Conservation (phyloP, 2,888 invertebrate species). For the Agelastica alni region DNA sequence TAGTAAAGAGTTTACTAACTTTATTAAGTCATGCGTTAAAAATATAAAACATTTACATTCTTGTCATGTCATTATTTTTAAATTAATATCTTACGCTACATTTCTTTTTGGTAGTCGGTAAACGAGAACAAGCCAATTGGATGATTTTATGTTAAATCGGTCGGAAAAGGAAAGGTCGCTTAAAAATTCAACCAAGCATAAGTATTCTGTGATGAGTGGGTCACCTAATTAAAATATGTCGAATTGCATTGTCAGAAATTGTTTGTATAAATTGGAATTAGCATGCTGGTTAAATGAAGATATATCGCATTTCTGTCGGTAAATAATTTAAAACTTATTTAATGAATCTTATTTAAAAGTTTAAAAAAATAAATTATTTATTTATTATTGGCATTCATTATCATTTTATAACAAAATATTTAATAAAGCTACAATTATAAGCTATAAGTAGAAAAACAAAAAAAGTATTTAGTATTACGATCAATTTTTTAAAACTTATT, state of each 20-base stretch:
- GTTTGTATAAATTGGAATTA: not conserved
- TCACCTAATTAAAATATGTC: slow-evolving; percentile 13
- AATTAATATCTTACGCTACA: slow-evolving; percentile 5
- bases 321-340: too few relatives aligned
- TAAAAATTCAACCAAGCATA: slow-evolving; percentile 6
- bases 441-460: too few relatives aligned
- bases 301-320: too few relatives aligned
- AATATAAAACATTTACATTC: slow-evolving; percentile 11
- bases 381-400: too few relatives aligned
- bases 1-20: too few relatives aligned
- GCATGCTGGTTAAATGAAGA: not conserved
- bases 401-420: too few relatives aligned
- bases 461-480: too few relatives aligned
- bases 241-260: slow-evolving; percentile 3
- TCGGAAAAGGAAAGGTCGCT: not conserved
- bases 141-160: slow-evolving; percentile 11
- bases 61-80: slow-evolving; percentile 13
- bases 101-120: slow-evolving; percentile 3
- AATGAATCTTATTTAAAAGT: too few relatives aligned
- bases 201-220: slow-evolving; percentile 8
- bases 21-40: too few relatives aligned
- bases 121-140: slow-evolving; percentile 5
- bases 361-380: too few relatives aligned
- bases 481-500: too few relatives aligned
- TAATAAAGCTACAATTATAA: too few relatives aligned